Base-by-base conservation (phyloP, 2,113 vertebrate species). In the Ictalurus punctatus region DNA sequence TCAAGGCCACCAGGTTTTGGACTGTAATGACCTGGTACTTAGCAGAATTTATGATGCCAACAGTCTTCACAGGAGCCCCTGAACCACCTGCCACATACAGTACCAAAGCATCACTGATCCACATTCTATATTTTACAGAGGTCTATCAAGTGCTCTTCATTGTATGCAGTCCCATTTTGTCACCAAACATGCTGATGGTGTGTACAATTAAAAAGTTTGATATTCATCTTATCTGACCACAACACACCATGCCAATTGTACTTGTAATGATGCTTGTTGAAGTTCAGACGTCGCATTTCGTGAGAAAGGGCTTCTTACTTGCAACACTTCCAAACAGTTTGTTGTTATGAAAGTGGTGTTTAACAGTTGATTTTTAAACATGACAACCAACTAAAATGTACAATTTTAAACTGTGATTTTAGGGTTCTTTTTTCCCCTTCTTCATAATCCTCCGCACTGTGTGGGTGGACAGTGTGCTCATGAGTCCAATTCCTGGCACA, bases 391-490 rank as follows among this genome's bases (percentile, higher is more conserved):
- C 48, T 52, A 52, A 52, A 54, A 17, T 37, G 40, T 13, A 30
- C 27, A 58, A 58, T 58, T 34, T 58, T 40, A 83, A 37, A 40
- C 17, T 25, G 30, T 83, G 56, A 83, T 83, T 40, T 61, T 19
- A 30, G 17, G 56, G 27, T 27, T 81, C 76, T 81, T n/a, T 79
- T 48, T 30, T 56, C 17, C 78, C 16, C 52, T 81, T 16, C 6
- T 44, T 63, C 23, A 83, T 13, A 21, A 83, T 63, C 34, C 34
- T 83, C 12, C 6, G 0, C 21, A 63, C 34, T 40, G 58, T 61
- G 56, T 83, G 58, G 81, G 58, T 83, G 58, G 81, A 83, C 34
- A 63, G 23, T 14, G 34, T 63, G 81, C 37, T 25, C 37, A 83
- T 83, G 58, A 27, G 34, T 63, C 58, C 21, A 40, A 37, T 40